Evolutionary conservation across 2,888 invertebrate species (phyloP).

Genomic region (Gastrophysa polygoni): DNA sequence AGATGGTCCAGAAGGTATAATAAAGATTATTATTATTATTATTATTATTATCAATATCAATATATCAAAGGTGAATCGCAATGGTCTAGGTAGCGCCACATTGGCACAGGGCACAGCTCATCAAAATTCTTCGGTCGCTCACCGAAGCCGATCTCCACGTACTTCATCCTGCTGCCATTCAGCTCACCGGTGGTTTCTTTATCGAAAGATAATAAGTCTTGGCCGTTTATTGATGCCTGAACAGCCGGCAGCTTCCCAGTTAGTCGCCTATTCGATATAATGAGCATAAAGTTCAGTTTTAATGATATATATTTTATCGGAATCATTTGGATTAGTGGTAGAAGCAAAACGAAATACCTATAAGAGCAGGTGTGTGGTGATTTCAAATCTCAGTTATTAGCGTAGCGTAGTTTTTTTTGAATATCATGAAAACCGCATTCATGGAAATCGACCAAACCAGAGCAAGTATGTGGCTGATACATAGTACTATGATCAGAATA

Average conservation of each 20-base stretch:
- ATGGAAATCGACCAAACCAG: background rate
- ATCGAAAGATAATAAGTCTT: slow-evolving; percentile 9
- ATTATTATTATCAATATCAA: no score
- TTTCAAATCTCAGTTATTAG: background rate
- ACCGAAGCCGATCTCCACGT: slow-evolving; percentile 37
- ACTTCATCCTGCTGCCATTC: slow-evolving; percentile 36
- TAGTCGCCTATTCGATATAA: slow-evolving; percentile 11
- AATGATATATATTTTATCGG: slow-evolving; percentile 1
- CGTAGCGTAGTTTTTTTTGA: no score
- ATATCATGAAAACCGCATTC: background rate
- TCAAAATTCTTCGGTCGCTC: slow-evolving; percentile 39
- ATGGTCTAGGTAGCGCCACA: background rate
- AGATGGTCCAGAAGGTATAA: no score
- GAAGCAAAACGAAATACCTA: background rate
- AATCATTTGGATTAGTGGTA: background rate
- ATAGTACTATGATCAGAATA: no score
- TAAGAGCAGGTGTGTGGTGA: background rate
- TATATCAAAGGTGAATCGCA: background rate
- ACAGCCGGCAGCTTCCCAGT: slow-evolving; percentile 4
- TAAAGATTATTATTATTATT: no score
- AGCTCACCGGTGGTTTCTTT: slow-evolving; percentile 13
- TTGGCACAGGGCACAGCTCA: slow-evolving; percentile 31
- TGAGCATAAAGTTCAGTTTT: slow-evolving; percentile 3
- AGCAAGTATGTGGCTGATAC: no score
- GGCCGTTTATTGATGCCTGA: slow-evolving; percentile 7